Evolutionary conservation across 2,113 vertebrate genomes (phyloP), one percentile per base, ranked within the genome.

Genomic region (Pluvianellus socialis): DNA sequence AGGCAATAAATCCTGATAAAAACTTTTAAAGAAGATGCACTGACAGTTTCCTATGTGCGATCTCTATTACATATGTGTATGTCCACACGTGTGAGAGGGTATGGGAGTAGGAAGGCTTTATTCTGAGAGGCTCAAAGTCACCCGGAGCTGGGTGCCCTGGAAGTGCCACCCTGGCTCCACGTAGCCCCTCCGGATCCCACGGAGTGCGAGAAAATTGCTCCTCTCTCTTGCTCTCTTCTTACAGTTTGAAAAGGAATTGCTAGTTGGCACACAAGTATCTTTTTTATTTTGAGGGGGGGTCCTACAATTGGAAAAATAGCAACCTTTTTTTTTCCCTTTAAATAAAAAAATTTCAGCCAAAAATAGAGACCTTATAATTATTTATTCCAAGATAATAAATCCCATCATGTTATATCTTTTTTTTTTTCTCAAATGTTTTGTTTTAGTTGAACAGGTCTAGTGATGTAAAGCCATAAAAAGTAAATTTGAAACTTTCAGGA

Each of bases 121-220:
- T 3, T 40, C 42, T 12, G 42, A 62, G 53, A 61, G 52, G 9
- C 2, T 17, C 77, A 88, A 79, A 82, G 52, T 13, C 82, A 75
- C 35, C 24, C 40, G 1, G 63, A 5, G 58, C 35, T 33, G 79
- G 52, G 26, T 30, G 49, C 56, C 52, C 40, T 27, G 53, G 23
- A 3, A 7, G 6, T 23, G 63, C 61, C 28, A 33, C 33, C 45
- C 30, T 0, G 3, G 22, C 20, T 56, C 72, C 3, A 2, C 0
- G 1, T 19, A 47, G 18, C 26, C 82, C 33, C 75, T 47, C 9
- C 1, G 1, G 63, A 82, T 4, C 11, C 59, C 2, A 1, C 0
- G 1, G 53, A 53, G 53, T 66, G 44, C 0, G 12, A 56, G 33
- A 38, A 76, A 63, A 80, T 50, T 4, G 0, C 53, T 86, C 33